These are phyloP conservation scores for Aurelia sp. DNA, from an alignment of 30 jellyfish, hydroid and myxozoan genomes.

Conservation along the genomic window DNA sequence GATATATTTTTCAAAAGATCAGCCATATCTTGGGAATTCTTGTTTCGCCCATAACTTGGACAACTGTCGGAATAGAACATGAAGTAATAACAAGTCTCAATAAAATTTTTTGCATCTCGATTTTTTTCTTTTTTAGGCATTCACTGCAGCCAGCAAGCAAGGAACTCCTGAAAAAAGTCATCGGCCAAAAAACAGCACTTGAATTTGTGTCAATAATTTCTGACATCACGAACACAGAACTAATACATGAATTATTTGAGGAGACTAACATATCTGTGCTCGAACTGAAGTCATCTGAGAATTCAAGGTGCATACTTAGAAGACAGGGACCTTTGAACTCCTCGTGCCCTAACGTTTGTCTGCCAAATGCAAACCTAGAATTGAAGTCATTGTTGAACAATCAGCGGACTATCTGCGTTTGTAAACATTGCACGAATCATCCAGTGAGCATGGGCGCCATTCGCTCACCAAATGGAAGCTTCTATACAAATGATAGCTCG, in stretches of 20 bases:
- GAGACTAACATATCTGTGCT: background rate
- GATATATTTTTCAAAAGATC: too few relatives aligned
- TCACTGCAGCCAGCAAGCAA: background rate
- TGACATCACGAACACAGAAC: background rate
- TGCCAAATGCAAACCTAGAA: too few relatives aligned
- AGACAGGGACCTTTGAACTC: background rate
- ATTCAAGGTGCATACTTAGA: background rate
- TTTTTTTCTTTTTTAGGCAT: background rate
- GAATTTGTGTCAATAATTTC: background rate
- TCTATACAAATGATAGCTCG: too few relatives aligned
- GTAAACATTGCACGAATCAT: too few relatives aligned
- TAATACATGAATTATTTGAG: background rate
- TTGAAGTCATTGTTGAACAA: too few relatives aligned
- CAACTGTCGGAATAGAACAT: background rate
- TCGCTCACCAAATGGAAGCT: too few relatives aligned
- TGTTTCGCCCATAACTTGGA: background rate
- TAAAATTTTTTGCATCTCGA: background rate
- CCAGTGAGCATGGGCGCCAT: too few relatives aligned
- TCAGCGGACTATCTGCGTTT: too few relatives aligned
- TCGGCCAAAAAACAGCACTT: background rate
- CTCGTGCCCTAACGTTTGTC: too few relatives aligned
- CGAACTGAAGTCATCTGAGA: constrained; percentile 1
- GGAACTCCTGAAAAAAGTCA: background rate
- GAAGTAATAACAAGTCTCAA: background rate
- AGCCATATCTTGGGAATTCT: too few relatives aligned